Conservation (phyloP, 53 echinoderm and acorn worm genomes). For the Pentamera pediparva region DNA sequence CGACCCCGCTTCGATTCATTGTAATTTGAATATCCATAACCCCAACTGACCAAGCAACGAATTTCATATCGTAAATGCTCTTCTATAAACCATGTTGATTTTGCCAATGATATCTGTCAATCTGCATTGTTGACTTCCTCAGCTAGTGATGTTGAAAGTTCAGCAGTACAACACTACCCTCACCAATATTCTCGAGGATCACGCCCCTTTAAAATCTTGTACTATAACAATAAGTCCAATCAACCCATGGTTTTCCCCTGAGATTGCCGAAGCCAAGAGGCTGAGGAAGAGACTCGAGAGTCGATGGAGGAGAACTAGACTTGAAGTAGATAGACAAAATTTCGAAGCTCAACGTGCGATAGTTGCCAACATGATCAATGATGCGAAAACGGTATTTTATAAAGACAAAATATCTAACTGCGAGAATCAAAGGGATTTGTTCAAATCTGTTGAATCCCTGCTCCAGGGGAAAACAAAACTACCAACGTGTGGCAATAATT, state of each 20-base stretch:
- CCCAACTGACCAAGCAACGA: slow-evolving; percentile 11
- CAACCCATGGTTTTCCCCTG: not conserved
- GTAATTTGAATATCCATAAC: slow-evolving; percentile 18
- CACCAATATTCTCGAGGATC: not conserved
- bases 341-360: slow-evolving; percentile 5
- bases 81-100: slow-evolving; percentile 8
- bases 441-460: no score
- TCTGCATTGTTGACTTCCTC: not conserved
- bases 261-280: not conserved
- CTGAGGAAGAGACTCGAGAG: no score
- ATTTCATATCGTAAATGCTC: slow-evolving; percentile 18
- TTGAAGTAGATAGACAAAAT: not conserved
- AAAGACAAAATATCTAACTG: no score
- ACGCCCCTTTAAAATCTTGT: not conserved
- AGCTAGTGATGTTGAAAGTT: not conserved
- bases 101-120: slow-evolving; percentile 7
- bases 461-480: not conserved
- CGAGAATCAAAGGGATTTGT: no score
- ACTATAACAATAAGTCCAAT: not conserved
- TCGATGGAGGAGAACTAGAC: slow-evolving; percentile 9
- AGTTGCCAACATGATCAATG: no score
- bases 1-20: slow-evolving; percentile 15
- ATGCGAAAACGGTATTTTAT: not conserved
- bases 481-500: no score
- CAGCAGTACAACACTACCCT: slow-evolving; percentile 6